phyloP scores from a whole-genome alignment of 2,797 vertebrate species.

The Cynopterus sphinx region DNA sequence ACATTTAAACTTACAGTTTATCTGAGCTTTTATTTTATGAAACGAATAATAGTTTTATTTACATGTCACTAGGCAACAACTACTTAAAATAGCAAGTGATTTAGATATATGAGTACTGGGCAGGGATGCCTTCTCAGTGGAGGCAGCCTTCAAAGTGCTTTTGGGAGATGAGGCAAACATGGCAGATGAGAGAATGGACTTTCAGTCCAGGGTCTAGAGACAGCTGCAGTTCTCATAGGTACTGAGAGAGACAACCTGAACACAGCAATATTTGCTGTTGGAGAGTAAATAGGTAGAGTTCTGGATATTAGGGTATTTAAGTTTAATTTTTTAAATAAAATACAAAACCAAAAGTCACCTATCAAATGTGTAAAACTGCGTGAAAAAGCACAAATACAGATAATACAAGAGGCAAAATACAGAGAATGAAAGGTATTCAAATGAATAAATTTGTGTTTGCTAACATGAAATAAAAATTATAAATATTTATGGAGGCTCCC shows the following conservation, averaged over 20 bases:
- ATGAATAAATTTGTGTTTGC: constrained; percentile 61
- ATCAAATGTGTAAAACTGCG: constrained; percentile 15
- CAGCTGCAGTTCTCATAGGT: background rate
- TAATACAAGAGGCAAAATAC: constrained; percentile 25
- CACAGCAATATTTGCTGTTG: background rate
- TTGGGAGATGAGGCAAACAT: background rate
- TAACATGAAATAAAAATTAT: constrained; percentile 71
- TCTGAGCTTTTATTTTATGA: background rate
- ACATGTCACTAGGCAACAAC: background rate
- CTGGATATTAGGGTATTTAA: background rate
- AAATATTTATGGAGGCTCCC: constrained; percentile 71
- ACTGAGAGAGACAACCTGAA: background rate
- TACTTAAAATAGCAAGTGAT: background rate
- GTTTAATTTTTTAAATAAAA: constrained; percentile 43
- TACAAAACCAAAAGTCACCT: background rate
- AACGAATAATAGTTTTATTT: background rate
- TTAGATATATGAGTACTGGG: background rate
- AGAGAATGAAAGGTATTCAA: constrained; percentile 40
- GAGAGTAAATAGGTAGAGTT: background rate
- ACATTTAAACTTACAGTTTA: background rate
- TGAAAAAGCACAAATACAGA: constrained; percentile 23
- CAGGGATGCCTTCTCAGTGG: background rate
- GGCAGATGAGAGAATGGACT: background rate
- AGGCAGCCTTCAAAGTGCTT: background rate
- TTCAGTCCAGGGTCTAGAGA: background rate